Conservation (phyloP, 2,888 invertebrate species). For the Caenorhabditis sp. region DNA sequence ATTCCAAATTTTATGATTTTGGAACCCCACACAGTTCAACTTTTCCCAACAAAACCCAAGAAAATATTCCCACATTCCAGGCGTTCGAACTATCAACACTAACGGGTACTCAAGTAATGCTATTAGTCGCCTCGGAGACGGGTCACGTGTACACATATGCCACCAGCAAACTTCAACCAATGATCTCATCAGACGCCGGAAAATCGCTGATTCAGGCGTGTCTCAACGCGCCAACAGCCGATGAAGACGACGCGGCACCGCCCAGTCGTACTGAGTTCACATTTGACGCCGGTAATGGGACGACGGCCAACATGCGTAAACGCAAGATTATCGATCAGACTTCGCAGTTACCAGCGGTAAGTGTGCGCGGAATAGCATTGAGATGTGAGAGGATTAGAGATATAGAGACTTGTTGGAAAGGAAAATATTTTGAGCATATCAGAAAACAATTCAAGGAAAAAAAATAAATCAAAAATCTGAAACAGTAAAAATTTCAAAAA, state of each 20-base stretch:
- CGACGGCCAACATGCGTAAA: constrained; percentile 13
- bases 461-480: too few species aligned
- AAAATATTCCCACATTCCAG: constrained; percentile 78
- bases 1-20: too few species aligned
- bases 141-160: constrained; percentile 98
- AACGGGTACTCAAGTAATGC: constrained; percentile 99
- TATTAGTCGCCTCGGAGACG: constrained; percentile 91
- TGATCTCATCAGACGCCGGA: constrained; percentile 92
- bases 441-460: too few species aligned
- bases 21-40: too few species aligned
- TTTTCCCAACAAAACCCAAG: too few species aligned
- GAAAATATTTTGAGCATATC: too few species aligned
- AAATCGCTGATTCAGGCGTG: constrained; percentile 98
- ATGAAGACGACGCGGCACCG: constrained; percentile 39
- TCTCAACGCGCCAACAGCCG: constrained; percentile 81
- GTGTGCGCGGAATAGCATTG: too few species aligned
- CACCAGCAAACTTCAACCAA: constrained; percentile 90
- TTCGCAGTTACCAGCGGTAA: neutral
- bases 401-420: too few species aligned
- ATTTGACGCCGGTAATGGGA: constrained; percentile 58
- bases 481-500: too few species aligned
- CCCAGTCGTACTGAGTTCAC: constrained; percentile 66
- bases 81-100: constrained; percentile 98
- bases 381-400: too few species aligned
- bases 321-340: constrained; percentile 2